Base-by-base conservation (phyloP, 2,797 vertebrate species). In the Sorex maritimensis region DNA sequence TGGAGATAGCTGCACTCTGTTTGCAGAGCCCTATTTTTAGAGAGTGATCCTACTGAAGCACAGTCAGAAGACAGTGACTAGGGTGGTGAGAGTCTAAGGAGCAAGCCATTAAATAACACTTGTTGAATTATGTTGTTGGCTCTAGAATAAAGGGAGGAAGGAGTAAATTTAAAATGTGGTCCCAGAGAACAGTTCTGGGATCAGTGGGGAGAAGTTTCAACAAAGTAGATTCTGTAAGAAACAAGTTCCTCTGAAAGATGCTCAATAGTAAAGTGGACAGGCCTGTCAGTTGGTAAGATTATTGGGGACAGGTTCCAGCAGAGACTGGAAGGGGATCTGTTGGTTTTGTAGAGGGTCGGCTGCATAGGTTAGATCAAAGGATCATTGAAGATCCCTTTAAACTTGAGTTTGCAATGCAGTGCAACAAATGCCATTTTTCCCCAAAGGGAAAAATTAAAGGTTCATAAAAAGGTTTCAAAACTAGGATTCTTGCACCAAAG, bases 321-420 rank as follows among this genome's bases (percentile, higher is more conserved):
- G 68, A 65, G 63, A 28, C 26, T 65, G 49, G 63, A 81, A 67
- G 74, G 58, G 13, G 26, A 10, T 58, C 44, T 84, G 30, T 17
- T 30, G 78, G 80, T 63, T 67, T 81, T 95, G 77, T 12, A 23
- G 73, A 78, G 28, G 10, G n/a, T 58, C 23, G 58, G 52, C 21
- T 81, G n/a, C 2, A 2, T 44, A 17, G 86, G 15, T 6, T 83
- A 38, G 68, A 49, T 61, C 7, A 74, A 72, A 90, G 49, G 41
- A 89, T 17, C 0, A 10, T n/a, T 69, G 58, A 85, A 81, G 55
- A 75, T 23, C 10, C 38, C 30, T 78, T 28, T 86, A 15, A 84
- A 69, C 26, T 28, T 68, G 68, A 63, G n/a, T 78, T 63, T 80
- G 72, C 61, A 34, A 86, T 77, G 86, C 67, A 73, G 30, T 15